These are phyloP conservation scores for Mamestra configurata DNA, from an alignment of 1,140 invertebrate genomes.

Conservation along the genomic window DNA sequence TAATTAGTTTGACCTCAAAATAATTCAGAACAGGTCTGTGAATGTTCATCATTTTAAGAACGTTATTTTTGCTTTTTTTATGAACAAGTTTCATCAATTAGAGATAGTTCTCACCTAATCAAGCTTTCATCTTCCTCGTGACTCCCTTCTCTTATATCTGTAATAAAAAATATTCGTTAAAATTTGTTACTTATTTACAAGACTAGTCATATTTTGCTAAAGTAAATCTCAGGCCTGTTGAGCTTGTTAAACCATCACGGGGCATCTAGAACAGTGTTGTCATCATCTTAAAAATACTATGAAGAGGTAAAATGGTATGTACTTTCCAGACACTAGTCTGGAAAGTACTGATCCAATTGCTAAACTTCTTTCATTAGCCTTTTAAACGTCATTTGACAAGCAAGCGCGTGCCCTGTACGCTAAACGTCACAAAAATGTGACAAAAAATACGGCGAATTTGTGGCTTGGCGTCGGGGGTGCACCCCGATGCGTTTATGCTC, in stretches of 20 bases:
- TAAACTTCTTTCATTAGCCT: too few species aligned
- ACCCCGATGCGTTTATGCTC: too few species aligned
- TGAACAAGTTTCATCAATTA: too few species aligned
- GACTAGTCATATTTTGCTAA: not conserved
- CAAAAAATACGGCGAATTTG: too few species aligned
- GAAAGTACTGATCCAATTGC: too few species aligned
- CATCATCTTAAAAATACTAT: constrained; percentile 32
- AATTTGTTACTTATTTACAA: not conserved
- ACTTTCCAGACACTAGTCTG: too few species aligned
- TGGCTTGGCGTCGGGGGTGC: too few species aligned
- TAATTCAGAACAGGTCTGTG: constrained; percentile 84
- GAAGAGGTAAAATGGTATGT: too few species aligned
- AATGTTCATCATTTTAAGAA: constrained; percentile 67
- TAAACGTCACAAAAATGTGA: too few species aligned
- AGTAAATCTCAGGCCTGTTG: constrained; percentile 70
- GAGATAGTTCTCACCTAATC: not conserved
- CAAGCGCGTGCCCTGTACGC: too few species aligned
- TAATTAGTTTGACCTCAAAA: constrained; percentile 67
- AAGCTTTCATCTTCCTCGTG: not conserved
- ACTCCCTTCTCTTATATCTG: not conserved
- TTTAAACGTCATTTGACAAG: too few species aligned
- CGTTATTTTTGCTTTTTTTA: too few species aligned
- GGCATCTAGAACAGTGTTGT: constrained; percentile 39
- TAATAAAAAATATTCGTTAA: not conserved
- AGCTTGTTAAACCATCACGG: constrained; percentile 65